These are phyloP conservation scores for Rynchops niger DNA, from an alignment of 2,113 vertebrate genomes.

Conservation along the genomic window DNA sequence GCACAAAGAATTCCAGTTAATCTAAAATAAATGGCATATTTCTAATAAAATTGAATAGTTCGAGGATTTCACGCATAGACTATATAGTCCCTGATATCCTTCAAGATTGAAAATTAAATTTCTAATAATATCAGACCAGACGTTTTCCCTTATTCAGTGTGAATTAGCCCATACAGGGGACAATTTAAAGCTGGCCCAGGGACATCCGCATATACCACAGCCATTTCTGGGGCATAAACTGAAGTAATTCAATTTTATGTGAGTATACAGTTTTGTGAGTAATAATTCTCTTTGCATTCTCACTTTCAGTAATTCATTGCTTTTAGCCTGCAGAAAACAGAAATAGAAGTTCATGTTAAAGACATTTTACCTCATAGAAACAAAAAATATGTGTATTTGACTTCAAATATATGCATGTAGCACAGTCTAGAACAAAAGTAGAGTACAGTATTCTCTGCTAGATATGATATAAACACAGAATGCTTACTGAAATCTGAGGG, in stretches of 20 bases:
- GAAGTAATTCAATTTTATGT: not conserved
- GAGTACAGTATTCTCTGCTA: not conserved
- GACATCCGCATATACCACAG: not conserved
- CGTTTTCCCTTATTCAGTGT: not conserved
- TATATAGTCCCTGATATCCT: not conserved
- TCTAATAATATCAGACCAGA: not conserved
- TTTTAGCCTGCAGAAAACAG: not conserved
- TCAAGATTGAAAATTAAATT: conserved; percentile 16
- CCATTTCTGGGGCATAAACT: not conserved
- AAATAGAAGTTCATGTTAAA: not conserved
- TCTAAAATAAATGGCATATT: conserved; percentile 1
- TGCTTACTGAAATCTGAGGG: not conserved
- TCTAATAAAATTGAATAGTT: not conserved
- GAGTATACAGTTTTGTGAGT: not conserved
- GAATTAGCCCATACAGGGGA: not conserved
- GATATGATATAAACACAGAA: not conserved
- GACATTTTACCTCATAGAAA: not conserved
- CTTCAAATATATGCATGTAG: not conserved
- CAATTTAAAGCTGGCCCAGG: not conserved
- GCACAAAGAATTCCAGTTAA: not conserved
- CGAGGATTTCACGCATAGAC: not conserved
- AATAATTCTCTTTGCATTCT: not conserved
- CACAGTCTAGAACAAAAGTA: not conserved
- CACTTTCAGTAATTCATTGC: not conserved
- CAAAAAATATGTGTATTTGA: not conserved